Evolutionary conservation across 2,888 invertebrate genomes (phyloP).

Genomic region (Aphrophora alni): DNA sequence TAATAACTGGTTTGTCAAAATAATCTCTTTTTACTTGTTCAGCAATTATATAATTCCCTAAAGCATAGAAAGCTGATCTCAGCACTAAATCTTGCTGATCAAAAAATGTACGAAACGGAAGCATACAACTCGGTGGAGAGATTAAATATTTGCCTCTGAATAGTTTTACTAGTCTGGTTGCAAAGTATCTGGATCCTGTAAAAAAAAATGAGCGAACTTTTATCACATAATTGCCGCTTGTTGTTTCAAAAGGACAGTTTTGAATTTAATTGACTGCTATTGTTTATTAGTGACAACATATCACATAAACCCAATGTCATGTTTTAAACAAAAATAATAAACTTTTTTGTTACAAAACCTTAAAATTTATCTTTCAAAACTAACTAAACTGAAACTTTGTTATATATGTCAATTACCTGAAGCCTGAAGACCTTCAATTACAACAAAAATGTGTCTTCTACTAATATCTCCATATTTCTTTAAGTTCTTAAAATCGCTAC

Average conservation of each 20-base stretch:
- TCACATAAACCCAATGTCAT: too few relatives aligned
- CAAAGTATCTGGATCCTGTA: slow-evolving; percentile 26
- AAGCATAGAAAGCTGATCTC: slow-evolving; percentile 25
- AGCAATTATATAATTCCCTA: slow-evolving; percentile 28
- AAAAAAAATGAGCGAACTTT: too few relatives aligned
- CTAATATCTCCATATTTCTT: slow-evolving; percentile 20
- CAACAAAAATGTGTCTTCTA: slow-evolving; percentile 15
- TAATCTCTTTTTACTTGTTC: slow-evolving; percentile 23
- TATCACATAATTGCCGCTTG: too few relatives aligned
- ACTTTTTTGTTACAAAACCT: too few relatives aligned
- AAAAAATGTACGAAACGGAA: slow-evolving; percentile 13
- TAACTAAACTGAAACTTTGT: too few relatives aligned
- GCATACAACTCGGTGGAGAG: slow-evolving; percentile 20
- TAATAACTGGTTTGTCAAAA: slow-evolving; percentile 24
- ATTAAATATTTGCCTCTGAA: slow-evolving; percentile 6
- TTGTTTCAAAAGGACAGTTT: too few relatives aligned
- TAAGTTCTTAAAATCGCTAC: not conserved
- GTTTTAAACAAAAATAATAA: too few relatives aligned
- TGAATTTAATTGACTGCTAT: too few relatives aligned
- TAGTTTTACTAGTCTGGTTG: slow-evolving; percentile 12
- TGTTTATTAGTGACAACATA: too few relatives aligned
- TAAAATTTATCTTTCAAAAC: too few relatives aligned
- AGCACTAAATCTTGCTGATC: slow-evolving; percentile 20
- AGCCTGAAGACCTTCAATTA: slow-evolving; percentile 22
- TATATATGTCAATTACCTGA: slow-evolving; percentile 7